Percentiles rank a stretch among this genome's conserved stretches.
phyloP scores from a whole-genome alignment of 2,797 vertebrate species.

The Enteromius trimaculatus region DNA sequence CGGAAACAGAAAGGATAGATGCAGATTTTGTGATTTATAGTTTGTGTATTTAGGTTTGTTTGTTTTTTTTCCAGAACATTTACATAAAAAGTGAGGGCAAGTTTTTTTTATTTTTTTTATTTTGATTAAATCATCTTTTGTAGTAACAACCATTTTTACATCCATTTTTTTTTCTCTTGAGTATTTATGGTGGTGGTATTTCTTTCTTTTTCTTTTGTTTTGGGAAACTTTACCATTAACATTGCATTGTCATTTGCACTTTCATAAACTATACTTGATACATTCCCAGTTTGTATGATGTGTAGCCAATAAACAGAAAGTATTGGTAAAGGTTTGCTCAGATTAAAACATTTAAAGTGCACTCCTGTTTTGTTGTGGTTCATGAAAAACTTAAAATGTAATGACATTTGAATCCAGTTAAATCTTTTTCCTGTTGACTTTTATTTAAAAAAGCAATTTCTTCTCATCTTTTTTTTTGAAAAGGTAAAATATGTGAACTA shows the following conservation, averaged over 20 bases:
- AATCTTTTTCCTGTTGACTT: too few species aligned
- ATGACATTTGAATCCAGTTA: not conserved
- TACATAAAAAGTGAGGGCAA: slow-evolving; percentile 72
- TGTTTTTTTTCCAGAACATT: slow-evolving; percentile 59
- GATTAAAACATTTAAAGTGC: slow-evolving; percentile 45
- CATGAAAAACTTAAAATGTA: not conserved
- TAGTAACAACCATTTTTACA: slow-evolving; percentile 69
- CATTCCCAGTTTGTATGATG: slow-evolving; percentile 99
- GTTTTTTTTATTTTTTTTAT: slow-evolving; percentile 58
- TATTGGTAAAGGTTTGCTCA: slow-evolving; percentile 53
- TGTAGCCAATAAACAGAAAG: slow-evolving; percentile 95
- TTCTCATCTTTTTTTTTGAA: too few species aligned
- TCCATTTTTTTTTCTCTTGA: slow-evolving; percentile 72
- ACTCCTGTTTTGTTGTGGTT: slow-evolving; percentile 27
- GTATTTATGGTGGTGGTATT: slow-evolving; percentile 78
- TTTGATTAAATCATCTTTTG: slow-evolving; percentile 62
- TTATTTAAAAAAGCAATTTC: too few species aligned
- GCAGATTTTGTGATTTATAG: slow-evolving; percentile 65
- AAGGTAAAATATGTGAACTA: too few species aligned
- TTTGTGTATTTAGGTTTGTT: slow-evolving; percentile 56
- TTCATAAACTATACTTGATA: slow-evolving; percentile 99
- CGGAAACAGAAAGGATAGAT: slow-evolving; percentile 72
- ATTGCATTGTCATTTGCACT: slow-evolving; percentile 96
- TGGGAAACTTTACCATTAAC: slow-evolving; percentile 93
- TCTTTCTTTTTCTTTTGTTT: slow-evolving; percentile 94